phyloP scores from a whole-genome alignment of 2,113 vertebrate species.

The Halcyon senegalensis region DNA sequence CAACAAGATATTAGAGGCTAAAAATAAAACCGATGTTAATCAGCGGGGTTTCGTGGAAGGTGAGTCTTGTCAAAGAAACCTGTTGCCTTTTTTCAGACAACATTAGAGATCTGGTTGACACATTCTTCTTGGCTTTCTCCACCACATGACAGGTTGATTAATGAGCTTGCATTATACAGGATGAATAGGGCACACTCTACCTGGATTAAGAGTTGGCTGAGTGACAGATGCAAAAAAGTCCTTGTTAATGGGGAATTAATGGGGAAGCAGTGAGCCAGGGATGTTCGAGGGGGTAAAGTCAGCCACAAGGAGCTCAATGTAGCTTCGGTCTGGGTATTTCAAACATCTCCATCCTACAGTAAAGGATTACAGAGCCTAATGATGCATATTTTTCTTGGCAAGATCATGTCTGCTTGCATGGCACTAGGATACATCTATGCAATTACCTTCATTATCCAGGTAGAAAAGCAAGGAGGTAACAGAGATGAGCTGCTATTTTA shows the following conservation, averaged over 20 bases:
- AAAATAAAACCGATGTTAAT: background rate
- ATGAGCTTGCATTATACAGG: background rate
- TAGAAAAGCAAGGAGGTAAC: background rate
- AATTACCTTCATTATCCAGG: background rate
- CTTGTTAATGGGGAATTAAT: background rate
- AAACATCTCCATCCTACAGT: background rate
- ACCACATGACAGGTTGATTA: constrained; percentile 24
- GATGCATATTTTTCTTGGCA: background rate
- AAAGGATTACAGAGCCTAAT: background rate
- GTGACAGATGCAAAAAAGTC: constrained; percentile 2
- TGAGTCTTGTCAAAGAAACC: background rate
- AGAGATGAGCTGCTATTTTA: background rate
- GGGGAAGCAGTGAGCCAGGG: background rate
- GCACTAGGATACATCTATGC: background rate
- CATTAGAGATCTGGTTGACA: constrained; percentile 10
- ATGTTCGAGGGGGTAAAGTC: background rate
- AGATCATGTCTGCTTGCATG: background rate
- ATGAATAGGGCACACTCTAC: constrained; percentile 5
- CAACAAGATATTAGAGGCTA: background rate
- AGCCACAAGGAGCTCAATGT: background rate
- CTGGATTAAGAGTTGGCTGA: constrained; percentile 11
- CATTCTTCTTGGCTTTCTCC: constrained; percentile 17
- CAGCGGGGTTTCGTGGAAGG: constrained; percentile 7
- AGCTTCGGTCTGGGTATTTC: background rate
- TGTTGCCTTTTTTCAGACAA: constrained; percentile 13